Evolutionary conservation across 2,797 vertebrate genomes (phyloP), one percentile per base, ranked within the genome.

Genomic region (Ciconia nigra): DNA sequence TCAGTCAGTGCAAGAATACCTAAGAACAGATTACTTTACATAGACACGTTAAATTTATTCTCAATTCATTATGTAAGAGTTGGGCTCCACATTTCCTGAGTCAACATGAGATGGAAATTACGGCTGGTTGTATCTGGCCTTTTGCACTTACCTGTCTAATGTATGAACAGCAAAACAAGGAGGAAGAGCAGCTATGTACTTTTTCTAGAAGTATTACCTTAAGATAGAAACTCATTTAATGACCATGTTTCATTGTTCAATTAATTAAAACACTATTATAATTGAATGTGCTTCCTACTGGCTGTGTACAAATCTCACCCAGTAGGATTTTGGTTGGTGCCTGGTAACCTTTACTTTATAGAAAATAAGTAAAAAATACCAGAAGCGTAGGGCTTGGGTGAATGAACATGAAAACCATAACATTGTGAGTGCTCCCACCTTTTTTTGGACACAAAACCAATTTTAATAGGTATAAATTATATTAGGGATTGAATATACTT

Each of bases 361-460:
- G 63, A 49, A 41, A 44, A 66, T n/a, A 57, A 20, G 61, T 31
- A 42, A 41, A 13, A 83, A 29, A 74, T 20, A 49, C 5, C 18
- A 66, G 55, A 28, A 79, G 20, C 39, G 15, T 11, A 76, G 33
- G 14, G 19, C 6, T 57, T 74, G 49, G 25, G 39, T 70, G n/a
- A 62, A 62, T 0, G 0, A 66, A 37, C 0, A 3, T 2, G 5
- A 66, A 65, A 84, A 12, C 7, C 14, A 4, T 37, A 41, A 76
- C 5, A 1, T 2, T 62, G 9, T 9, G 20, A 62, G 25, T 31
- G 22, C 9, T 76, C 20, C 28, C 18, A 37, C 6, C 12, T 59
- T 51, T 67, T 78, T 76, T 49, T 54, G 13, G 7, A 16, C 22
- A 46, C 8, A 4, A 84, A 62, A 24, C 7, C 14, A 19, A 5